phyloP scores from a whole-genome alignment of 2,888 invertebrate genomes.

The Crocallis elinguaria region DNA sequence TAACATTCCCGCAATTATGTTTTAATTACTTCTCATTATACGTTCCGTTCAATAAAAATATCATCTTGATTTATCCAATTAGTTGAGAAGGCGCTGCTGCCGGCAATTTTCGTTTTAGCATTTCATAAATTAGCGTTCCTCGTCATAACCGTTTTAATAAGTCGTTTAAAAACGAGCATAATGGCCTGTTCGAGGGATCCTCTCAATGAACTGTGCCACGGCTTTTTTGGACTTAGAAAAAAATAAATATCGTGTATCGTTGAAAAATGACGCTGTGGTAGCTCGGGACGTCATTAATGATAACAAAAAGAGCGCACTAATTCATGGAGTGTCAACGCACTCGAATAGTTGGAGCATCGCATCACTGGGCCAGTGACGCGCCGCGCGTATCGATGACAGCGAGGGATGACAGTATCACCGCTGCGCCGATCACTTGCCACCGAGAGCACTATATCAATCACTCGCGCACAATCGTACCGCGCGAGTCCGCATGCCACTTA shows the following conservation, averaged over 20 bases:
- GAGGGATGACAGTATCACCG: slow-evolving; percentile 70
- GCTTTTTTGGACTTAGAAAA: slow-evolving; percentile 10
- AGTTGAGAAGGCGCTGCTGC: slow-evolving; percentile 37
- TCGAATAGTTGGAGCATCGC: slow-evolving; percentile 51
- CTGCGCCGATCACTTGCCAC: slow-evolving; percentile 67
- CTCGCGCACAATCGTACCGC: slow-evolving; percentile 72
- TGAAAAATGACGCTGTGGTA: slow-evolving; percentile 29
- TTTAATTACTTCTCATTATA: slow-evolving; percentile 61
- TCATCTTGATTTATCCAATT: slow-evolving; percentile 53
- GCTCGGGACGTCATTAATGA: slow-evolving; percentile 50
- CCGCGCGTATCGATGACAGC: slow-evolving; percentile 45
- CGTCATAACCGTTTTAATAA: slow-evolving; percentile 32
- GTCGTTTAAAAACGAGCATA: slow-evolving; percentile 29
- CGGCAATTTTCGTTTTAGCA: slow-evolving; percentile 48
- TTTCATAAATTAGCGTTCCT: slow-evolving; percentile 41
- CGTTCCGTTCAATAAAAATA: slow-evolving; percentile 58
- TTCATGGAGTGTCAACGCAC: slow-evolving; percentile 59
- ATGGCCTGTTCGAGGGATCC: slow-evolving; percentile 11
- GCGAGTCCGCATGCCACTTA: slow-evolving; percentile 71
- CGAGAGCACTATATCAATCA: slow-evolving; percentile 81
- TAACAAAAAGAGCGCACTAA: slow-evolving; percentile 64
- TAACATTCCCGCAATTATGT: slow-evolving; percentile 70
- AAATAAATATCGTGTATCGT: not conserved
- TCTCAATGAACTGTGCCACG: slow-evolving; percentile 2
- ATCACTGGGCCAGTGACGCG: slow-evolving; percentile 47